Base-by-base conservation (phyloP, 2,888 invertebrate species). In the Invenusta paracnida region DNA sequence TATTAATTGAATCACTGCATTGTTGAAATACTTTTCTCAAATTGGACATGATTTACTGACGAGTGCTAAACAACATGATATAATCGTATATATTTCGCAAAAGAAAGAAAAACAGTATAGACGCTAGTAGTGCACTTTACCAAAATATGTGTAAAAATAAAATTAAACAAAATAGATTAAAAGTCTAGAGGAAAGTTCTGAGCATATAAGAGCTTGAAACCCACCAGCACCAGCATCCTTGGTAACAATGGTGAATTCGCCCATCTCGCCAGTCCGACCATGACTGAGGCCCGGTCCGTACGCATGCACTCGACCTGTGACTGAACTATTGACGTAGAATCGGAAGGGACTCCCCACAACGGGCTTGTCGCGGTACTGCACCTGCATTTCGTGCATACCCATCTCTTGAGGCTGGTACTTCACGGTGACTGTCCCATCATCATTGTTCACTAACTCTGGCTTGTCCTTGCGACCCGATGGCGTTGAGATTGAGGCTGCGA, bases 331-430 rank as follows among this genome's bases (percentile, higher is more conserved):
- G 89, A 98, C 98, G 92, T 96, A 96, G 94, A 98, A 98, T 93
- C 96, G 96, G 93, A 96, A 98, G 25, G 98, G 98, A 84, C 97
- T 97, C 88, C 97, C 96, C 95, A 91, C 96, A 0, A 98, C 96
- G 90, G 96, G 96, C 92, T 96, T 96, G 87, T 96, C 96, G 91
- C 98, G 97, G 93, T 96, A 97, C 92, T 96, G 96, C 88, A 98
- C 96, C 89, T 94, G 94, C 87, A 98, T 93, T 91, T 97, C 96
- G 90, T 98, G 98, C 66, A 96, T 93, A 83, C 98, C 98, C 91
- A 96, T 96, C 91, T 97, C 97, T 66, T 95, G 94, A 1, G 98
- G 98, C 89, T 97, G 97, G 91, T 97, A 98, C 91, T 95, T 95
- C 90, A 98, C 94, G 90, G 96, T 96, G 88, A 98, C 96, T 0